Base-by-base conservation (phyloP, 2,888 invertebrate genomes). In the Lasius fuliginosus region DNA sequence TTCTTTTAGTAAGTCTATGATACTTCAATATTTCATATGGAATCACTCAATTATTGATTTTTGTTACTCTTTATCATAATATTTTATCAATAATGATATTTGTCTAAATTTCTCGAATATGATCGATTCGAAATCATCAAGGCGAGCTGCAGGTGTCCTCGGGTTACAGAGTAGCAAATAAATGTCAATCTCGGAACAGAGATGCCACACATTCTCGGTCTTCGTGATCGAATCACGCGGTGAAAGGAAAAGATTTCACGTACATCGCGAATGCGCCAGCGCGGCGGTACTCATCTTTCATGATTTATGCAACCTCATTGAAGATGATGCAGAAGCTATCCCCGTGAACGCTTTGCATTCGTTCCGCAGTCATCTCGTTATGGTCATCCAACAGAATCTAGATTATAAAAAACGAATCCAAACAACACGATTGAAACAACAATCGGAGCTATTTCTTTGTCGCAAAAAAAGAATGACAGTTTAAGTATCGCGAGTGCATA, bases 101-200 rank as follows among this genome's bases (percentile, higher is more conserved):
- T 33, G 12, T 60, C 18, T 49, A 56, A 77, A 67, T 85, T 76
- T 56, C 53, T 53, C 23, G 30, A 36, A 49, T 30, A 30, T 8
- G 58, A 36, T 27, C 4, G 53, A 74, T 53, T n/a, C 30, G 58
- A 74, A 86, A 82, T 89, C 82, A 79, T 56, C 79, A 83, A 73
- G 64, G 62, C 75, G 76, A 64, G 71, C 56, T 79, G 83, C 85
- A 89, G 90, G 85, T 90, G 88, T 89, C 86, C 62, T 76, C 33
- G 81, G 85, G 85, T 84, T 77, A 88, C 85, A 74, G 75, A 87
- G 76, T 69, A 58, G 83, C 23, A 87, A 86, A 91, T 92, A 91
- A 91, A 92, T 91, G 92, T 92, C 91, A 91, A 89, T 84, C 82
- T 40, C 79, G 62, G 71, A 85, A 82, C 85, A 85, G 85, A 85